Conservation (phyloP, 2,797 vertebrate genomes). For the Cyprinodon diabolis region DNA sequence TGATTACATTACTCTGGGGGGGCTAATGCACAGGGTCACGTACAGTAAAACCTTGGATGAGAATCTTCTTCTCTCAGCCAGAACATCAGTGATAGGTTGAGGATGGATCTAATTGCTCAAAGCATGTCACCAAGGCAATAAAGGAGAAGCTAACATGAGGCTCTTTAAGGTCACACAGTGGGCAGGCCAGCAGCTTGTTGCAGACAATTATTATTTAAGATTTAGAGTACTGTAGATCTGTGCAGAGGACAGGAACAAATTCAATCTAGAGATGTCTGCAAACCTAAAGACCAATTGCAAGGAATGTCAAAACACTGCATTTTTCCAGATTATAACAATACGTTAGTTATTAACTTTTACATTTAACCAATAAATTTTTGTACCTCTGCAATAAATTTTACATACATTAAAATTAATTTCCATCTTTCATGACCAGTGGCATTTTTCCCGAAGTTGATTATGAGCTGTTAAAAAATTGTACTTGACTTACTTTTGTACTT, state of each 20-base stretch:
- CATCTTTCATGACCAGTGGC: too few relatives aligned
- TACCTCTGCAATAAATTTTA: too few relatives aligned
- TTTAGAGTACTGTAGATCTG: not conserved
- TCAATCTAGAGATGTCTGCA: not conserved
- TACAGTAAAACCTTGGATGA: not conserved
- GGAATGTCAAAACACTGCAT: not conserved
- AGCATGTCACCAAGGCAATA: not conserved
- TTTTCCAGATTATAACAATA: too few relatives aligned
- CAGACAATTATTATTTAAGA: not conserved
- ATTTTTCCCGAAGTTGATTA: too few relatives aligned
- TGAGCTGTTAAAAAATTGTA: too few relatives aligned
- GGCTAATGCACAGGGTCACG: not conserved
- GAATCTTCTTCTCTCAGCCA: not conserved
- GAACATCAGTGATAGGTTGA: not conserved
- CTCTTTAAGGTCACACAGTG: not conserved
- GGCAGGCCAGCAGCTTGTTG: not conserved
- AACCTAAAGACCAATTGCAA: not conserved
- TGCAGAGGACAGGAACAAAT: not conserved
- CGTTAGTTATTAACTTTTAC: too few relatives aligned
- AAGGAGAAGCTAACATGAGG: not conserved
- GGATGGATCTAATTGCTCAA: not conserved
- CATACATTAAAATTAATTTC: too few relatives aligned
- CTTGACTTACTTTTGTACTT: too few relatives aligned
- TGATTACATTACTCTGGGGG: not conserved
- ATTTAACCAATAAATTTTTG: too few relatives aligned